These are phyloP conservation scores for Deladenus siricidicola DNA, from an alignment of 2,888 invertebrate genomes.

Conservation along the genomic window DNA sequence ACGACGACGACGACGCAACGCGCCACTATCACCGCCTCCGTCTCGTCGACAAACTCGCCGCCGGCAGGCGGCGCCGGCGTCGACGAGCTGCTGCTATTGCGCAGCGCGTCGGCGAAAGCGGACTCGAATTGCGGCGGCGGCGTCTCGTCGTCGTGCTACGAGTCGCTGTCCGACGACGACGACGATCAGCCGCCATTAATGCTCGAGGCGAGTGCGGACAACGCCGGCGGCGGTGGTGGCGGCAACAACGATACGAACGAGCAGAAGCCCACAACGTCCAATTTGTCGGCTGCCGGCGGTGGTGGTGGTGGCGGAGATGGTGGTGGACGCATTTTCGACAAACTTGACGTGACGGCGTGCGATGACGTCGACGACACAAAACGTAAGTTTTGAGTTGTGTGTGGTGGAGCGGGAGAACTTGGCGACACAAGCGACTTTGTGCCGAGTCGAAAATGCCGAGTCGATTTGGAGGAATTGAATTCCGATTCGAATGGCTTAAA, in stretches of 20 bases:
- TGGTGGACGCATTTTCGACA: too few species aligned
- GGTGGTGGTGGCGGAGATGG: too few species aligned
- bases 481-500: too few species aligned
- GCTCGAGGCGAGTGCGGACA: background rate
- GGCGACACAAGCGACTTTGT: too few species aligned
- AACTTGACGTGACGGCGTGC: too few species aligned
- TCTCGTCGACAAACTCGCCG: background rate
- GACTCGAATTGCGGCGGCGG: conserved; percentile 10
- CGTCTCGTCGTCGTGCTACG: conserved; percentile 16
- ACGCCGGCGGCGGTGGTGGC: background rate
- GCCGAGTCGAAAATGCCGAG: too few species aligned
- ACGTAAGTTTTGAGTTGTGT: too few species aligned
- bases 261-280: background rate
- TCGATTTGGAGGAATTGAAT: too few species aligned
- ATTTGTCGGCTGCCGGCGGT: background rate
- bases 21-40: background rate
- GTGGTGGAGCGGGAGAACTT: too few species aligned
- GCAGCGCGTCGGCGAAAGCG: conserved; percentile 4
- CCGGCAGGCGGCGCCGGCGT: background rate
- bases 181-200: background rate
- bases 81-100: background rate
- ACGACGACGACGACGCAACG: background rate
- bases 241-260: too few species aligned
- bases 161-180: conserved; percentile 20
- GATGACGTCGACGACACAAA: too few species aligned